Evolutionary conservation across 1,140 invertebrate species (phyloP).

Genomic region (Triops cancriformis): DNA sequence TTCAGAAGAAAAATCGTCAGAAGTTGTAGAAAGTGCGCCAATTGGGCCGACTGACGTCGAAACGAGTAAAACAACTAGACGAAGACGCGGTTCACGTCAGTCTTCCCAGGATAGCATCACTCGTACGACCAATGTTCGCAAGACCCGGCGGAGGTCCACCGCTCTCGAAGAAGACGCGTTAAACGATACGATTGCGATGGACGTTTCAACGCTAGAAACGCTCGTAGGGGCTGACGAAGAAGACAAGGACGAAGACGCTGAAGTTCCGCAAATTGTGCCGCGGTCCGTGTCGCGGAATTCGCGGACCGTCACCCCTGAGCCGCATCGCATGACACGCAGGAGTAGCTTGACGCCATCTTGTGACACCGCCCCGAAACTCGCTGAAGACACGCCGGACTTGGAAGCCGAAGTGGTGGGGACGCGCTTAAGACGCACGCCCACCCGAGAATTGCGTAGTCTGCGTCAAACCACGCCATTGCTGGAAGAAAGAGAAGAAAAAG

Average conservation of each 20-base stretch:
- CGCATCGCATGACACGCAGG: neutral
- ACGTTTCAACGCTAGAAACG: neutral
- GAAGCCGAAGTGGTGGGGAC: neutral
- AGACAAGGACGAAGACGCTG: no score
- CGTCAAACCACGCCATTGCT: neutral
- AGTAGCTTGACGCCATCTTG: neutral
- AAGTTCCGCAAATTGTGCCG: neutral
- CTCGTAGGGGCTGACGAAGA: neutral
- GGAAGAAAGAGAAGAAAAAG: neutral
- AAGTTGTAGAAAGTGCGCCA: neutral
- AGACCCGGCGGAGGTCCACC: neutral
- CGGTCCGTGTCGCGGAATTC: neutral
- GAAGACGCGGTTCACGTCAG: neutral
- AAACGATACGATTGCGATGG: neutral
- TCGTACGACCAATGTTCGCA: neutral
- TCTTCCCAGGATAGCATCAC: neutral
- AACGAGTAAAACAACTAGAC: neutral
- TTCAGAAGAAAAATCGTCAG: no score
- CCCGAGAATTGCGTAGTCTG: neutral
- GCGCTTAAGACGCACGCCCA: neutral
- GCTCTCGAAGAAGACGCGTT: neutral
- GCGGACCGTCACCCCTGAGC: neutral
- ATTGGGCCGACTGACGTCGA: neutral
- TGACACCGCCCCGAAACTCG: neutral
- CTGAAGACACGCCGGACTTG: neutral